Percentiles rank a stretch among this genome's conserved stretches.
Conservation (phyloP, 64 coral and sea anemone genomes). For the Catalaphyllia jardinei region DNA sequence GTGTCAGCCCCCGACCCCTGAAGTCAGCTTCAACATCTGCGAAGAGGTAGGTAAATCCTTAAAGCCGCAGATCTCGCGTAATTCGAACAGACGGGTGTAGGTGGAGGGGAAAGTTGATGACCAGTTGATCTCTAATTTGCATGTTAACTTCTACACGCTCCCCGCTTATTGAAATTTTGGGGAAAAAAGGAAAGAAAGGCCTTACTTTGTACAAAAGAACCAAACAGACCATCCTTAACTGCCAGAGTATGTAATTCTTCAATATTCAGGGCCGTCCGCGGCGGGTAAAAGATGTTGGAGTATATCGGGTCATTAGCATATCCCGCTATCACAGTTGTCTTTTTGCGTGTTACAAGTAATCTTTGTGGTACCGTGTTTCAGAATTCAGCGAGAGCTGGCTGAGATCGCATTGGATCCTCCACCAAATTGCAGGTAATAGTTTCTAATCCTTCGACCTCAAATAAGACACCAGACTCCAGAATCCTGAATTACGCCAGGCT, state of each 20-base stretch:
- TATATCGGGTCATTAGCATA: slow-evolving; percentile 17
- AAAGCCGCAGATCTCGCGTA: not conserved
- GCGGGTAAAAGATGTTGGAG: not conserved
- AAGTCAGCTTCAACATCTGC: not conserved
- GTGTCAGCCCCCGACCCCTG: not conserved
- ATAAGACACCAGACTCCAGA: not conserved
- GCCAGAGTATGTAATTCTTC: not conserved
- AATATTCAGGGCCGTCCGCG: not conserved
- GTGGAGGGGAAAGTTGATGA: not conserved
- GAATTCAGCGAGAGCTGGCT: slow-evolving; percentile 86
- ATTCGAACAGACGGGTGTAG: not conserved
- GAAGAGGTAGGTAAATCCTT: not conserved
- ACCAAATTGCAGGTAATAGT: slow-evolving; percentile 94
- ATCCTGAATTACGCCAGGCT: slow-evolving; percentile 12
- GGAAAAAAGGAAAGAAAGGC: not conserved
- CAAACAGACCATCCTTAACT: not conserved
- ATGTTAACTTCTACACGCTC: slow-evolving; percentile 24
- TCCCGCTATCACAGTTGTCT: not conserved
- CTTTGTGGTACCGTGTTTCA: slow-evolving; percentile 21
- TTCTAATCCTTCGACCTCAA: not conserved
- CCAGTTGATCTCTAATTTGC: slow-evolving; percentile 49
- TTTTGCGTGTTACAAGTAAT: slow-evolving; percentile 35
- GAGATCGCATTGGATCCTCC: slow-evolving; percentile 90
- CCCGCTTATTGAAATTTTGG: not conserved
- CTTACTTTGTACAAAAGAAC: not conserved